Conservation (phyloP, 2,888 invertebrate species). For the Spisula solida region DNA sequence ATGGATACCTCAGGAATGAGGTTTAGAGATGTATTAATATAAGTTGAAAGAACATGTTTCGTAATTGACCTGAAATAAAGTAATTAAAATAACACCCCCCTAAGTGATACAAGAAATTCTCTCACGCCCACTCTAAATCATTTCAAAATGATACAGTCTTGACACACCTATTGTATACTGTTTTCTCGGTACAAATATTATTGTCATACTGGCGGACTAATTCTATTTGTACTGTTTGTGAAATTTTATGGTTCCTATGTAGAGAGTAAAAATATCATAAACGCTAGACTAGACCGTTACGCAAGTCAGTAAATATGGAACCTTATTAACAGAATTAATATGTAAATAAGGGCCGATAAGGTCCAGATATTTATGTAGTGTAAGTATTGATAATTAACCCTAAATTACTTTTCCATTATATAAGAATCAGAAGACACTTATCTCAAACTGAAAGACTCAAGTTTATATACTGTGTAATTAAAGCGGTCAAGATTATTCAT, state of each 20-base stretch:
- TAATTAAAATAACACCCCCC: no score
- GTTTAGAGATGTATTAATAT: no score
- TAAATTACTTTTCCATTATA: not conserved
- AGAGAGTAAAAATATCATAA: constrained; percentile 9
- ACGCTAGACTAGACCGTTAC: constrained; percentile 19
- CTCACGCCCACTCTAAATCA: no score
- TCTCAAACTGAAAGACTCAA: not conserved
- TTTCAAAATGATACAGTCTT: no score
- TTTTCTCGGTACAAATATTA: not conserved
- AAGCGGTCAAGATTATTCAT: constrained; percentile 18
- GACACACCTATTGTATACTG: constrained; percentile 3
- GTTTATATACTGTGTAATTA: constrained; percentile 10
- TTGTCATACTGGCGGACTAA: no score
- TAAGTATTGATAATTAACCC: not conserved
- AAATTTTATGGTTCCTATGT: constrained; percentile 22
- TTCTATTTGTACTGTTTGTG: not conserved
- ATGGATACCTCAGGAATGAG: no score
- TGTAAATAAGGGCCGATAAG: constrained; percentile 38
- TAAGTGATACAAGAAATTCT: no score
- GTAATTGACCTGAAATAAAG: no score
- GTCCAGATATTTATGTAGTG: not conserved
- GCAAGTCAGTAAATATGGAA: constrained; percentile 29
- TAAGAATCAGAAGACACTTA: not conserved
- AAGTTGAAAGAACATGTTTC: no score
- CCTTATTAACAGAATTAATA: constrained; percentile 32